Conservation (phyloP, 2,797 vertebrate species). For the Pseudochromis fuscus region DNA sequence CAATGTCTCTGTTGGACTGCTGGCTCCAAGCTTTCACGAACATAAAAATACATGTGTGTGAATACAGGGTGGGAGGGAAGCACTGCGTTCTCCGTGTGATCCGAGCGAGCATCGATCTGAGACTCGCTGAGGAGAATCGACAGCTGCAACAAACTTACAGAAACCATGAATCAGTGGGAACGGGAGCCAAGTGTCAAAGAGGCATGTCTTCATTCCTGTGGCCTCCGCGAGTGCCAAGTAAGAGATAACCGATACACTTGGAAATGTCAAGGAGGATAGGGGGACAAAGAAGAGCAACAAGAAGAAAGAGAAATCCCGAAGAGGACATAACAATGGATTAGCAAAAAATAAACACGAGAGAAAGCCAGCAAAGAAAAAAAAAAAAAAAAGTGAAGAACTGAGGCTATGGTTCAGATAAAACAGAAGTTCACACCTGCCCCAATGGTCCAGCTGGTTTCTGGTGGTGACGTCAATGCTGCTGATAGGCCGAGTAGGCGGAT, state of each 20-base stretch:
- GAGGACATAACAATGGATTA: slow-evolving; percentile 50
- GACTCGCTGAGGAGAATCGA: slow-evolving; percentile 19
- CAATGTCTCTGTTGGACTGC: background rate
- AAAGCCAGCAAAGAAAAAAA: background rate
- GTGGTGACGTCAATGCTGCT: slow-evolving; percentile 43
- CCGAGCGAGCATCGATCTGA: slow-evolving; percentile 12
- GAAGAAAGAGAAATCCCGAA: slow-evolving; percentile 25
- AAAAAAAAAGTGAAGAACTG: background rate
- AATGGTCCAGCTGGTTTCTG: slow-evolving; percentile 58
- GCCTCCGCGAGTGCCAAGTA: slow-evolving; percentile 49
- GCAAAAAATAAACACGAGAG: slow-evolving; percentile 20
- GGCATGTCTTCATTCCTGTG: slow-evolving; percentile 41
- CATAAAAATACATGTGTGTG: slow-evolving; percentile 19
- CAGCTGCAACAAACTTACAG: slow-evolving; percentile 9
- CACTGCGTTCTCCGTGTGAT: slow-evolving; percentile 1
- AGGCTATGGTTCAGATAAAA: slow-evolving; percentile 34
- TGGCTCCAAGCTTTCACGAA: slow-evolving; percentile 12
- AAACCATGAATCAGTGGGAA: slow-evolving; percentile 22
- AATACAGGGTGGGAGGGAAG: slow-evolving; percentile 30
- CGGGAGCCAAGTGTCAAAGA: slow-evolving; percentile 39
- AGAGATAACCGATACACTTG: slow-evolving; percentile 46
- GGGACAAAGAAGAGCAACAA: slow-evolving; percentile 35
- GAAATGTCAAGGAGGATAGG: slow-evolving; percentile 48
- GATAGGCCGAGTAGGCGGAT: slow-evolving; percentile 33
- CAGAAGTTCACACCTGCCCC: slow-evolving; percentile 56